Percentiles rank a stretch among this genome's conserved stretches.
Conservation (phyloP, 1,140 invertebrate species). For the Danaus plexippus region DNA sequence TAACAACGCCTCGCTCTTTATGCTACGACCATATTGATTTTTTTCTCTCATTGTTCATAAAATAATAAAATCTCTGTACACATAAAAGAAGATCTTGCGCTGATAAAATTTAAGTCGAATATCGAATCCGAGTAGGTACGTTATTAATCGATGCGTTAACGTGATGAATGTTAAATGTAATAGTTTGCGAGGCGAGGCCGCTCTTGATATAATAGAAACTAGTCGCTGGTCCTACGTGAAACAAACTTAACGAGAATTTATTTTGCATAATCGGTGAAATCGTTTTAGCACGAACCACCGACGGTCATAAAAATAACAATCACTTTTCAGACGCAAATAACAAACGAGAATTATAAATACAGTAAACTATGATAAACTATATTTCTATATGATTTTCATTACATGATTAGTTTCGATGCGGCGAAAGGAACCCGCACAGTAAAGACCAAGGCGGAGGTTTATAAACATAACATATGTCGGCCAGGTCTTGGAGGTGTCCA, state of each 20-base stretch:
- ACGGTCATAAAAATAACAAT: too few relatives aligned
- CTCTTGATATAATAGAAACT: conserved; percentile 70
- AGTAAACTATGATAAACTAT: too few relatives aligned
- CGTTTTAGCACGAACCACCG: too few relatives aligned
- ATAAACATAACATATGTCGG: neutral
- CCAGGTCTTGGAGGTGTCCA: neutral
- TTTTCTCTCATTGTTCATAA: conserved; percentile 66
- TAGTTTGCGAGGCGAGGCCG: conserved; percentile 66
- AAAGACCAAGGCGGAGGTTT: too few relatives aligned
- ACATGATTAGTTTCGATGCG: too few relatives aligned
- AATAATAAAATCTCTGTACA: conserved; percentile 60
- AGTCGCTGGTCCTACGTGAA: conserved; percentile 58
- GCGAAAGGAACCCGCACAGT: too few relatives aligned
- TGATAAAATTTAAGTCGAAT: conserved; percentile 65
- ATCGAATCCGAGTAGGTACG: conserved; percentile 64
- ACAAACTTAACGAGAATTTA: conserved; percentile 40
- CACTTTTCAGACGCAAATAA: too few relatives aligned
- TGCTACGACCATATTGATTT: conserved; percentile 67
- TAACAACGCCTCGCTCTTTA: conserved; percentile 64
- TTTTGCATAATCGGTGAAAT: too few relatives aligned
- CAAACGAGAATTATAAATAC: too few relatives aligned
- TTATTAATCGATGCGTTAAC: conserved; percentile 70
- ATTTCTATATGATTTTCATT: too few relatives aligned
- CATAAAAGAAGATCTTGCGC: conserved; percentile 57
- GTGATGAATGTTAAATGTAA: conserved; percentile 69